phyloP scores from a whole-genome alignment of 2,797 vertebrate species.

The Chiroxiphia lanceolata region DNA sequence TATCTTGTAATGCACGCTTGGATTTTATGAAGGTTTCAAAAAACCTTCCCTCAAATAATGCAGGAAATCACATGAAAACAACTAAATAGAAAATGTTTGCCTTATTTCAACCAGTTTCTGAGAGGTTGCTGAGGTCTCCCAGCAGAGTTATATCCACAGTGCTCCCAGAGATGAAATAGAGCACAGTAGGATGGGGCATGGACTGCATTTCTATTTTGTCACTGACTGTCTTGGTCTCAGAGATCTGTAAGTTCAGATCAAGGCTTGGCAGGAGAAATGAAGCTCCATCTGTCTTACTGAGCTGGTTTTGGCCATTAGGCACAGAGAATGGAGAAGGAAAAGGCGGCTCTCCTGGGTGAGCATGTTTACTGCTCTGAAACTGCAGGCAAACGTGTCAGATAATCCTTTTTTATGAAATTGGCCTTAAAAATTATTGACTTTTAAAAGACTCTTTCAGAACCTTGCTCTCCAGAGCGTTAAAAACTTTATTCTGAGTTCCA shows the following conservation, averaged over 20 bases:
- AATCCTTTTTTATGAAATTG: not conserved
- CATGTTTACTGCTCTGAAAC: not conserved
- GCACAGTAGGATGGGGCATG: not conserved
- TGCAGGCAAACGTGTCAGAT: not conserved
- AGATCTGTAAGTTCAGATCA: not conserved
- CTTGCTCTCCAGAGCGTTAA: not conserved
- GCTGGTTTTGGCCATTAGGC: conserved; percentile 4
- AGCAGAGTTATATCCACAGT: not conserved
- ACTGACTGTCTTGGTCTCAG: not conserved
- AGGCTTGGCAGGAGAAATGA: conserved; percentile 10
- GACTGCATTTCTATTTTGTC: not conserved
- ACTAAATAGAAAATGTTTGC: not conserved
- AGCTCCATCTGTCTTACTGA: conserved; percentile 15
- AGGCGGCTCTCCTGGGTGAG: not conserved
- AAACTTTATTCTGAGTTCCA: not conserved
- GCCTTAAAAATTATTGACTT: not conserved
- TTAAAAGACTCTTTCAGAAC: not conserved
- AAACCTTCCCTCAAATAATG: not conserved
- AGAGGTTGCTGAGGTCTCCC: not conserved
- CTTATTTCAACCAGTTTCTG: not conserved
- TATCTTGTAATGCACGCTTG: conserved; percentile 15
- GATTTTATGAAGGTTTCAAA: conserved; percentile 17
- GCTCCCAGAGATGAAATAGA: not conserved
- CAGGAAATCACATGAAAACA: not conserved
- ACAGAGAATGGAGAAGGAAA: not conserved